Conservation (phyloP, 2,888 invertebrate genomes). For the Brachynemurus nebulosus region DNA sequence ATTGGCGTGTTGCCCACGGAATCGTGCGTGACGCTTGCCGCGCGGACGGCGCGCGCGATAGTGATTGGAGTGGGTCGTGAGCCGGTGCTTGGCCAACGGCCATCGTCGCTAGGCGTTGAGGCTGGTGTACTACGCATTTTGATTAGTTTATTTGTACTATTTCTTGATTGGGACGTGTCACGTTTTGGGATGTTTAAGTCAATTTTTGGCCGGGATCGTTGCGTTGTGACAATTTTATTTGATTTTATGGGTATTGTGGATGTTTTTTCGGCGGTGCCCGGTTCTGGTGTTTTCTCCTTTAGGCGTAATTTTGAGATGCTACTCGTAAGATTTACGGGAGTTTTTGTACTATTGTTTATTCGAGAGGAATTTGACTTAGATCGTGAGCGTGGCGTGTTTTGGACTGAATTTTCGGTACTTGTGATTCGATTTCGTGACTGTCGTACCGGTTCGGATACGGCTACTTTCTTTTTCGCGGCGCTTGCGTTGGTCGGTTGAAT, state of each 20-base stretch:
- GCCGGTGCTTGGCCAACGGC: slow-evolving; percentile 48
- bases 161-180: neutral
- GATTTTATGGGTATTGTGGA: slow-evolving; percentile 8
- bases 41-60: slow-evolving; percentile 28
- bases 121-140: slow-evolving; percentile 1
- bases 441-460: slow-evolving; percentile 21
- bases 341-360: slow-evolving; percentile 20
- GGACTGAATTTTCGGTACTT: slow-evolving; percentile 17
- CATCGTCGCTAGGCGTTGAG: slow-evolving; percentile 39
- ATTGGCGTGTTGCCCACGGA: slow-evolving; percentile 9
- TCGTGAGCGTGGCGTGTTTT: slow-evolving; percentile 35
- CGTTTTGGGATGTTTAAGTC: neutral
- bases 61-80: slow-evolving; percentile 23
- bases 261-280: slow-evolving; percentile 42
- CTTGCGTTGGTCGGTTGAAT: slow-evolving; percentile 18
- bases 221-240: slow-evolving; percentile 12
- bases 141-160: neutral
- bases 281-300: slow-evolving; percentile 23
- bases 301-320: slow-evolving; percentile 10
- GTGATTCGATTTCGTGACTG: slow-evolving; percentile 21
- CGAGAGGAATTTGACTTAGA: slow-evolving; percentile 31
- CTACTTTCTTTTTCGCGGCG: slow-evolving; percentile 20
- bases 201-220: neutral
- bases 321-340: slow-evolving; percentile 22
- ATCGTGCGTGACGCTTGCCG: slow-evolving; percentile 25